Conservation (phyloP, 2,888 invertebrate species). For the Eustalomyia histrio region DNA sequence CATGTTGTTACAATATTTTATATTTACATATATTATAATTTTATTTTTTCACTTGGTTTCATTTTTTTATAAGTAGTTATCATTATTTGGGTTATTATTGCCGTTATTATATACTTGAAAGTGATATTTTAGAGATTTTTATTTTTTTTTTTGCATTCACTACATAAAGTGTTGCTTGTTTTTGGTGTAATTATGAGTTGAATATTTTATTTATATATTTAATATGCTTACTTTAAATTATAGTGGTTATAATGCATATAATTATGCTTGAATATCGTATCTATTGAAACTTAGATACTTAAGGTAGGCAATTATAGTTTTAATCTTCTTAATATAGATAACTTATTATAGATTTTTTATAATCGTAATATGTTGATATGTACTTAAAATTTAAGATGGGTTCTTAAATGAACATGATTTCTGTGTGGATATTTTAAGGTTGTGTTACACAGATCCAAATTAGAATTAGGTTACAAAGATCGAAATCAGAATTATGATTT, state of each 20-base stretch:
- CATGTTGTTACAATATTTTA: slow-evolving; percentile 44
- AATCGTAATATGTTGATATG: no score
- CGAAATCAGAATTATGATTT: no score
- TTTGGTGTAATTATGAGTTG: slow-evolving; percentile 31
- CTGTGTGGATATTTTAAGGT: no score
- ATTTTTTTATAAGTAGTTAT: slow-evolving; percentile 56
- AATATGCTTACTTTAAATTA: slow-evolving; percentile 22
- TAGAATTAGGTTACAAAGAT: no score
- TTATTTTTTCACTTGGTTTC: slow-evolving; percentile 54
- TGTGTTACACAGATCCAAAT: no score
- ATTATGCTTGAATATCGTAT: no score
- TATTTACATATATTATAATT: slow-evolving; percentile 1
- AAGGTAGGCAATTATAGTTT: no score
- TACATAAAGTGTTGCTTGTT: slow-evolving; percentile 46
- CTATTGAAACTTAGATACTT: no score
- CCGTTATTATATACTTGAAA: slow-evolving; percentile 62
- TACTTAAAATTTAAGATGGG: no score
- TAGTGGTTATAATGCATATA: not conserved
- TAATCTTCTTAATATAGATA: no score
- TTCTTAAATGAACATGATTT: no score
- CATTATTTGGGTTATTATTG: slow-evolving; percentile 64
- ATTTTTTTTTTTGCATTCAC: not conserved
- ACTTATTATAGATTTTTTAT: no score
- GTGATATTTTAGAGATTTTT: slow-evolving; percentile 68
- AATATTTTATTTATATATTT: slow-evolving; percentile 31